Evolutionary conservation across 2,797 vertebrate species (phyloP), one percentile per base, ranked within the genome.

Genomic region (Sebastes hopkinsi): DNA sequence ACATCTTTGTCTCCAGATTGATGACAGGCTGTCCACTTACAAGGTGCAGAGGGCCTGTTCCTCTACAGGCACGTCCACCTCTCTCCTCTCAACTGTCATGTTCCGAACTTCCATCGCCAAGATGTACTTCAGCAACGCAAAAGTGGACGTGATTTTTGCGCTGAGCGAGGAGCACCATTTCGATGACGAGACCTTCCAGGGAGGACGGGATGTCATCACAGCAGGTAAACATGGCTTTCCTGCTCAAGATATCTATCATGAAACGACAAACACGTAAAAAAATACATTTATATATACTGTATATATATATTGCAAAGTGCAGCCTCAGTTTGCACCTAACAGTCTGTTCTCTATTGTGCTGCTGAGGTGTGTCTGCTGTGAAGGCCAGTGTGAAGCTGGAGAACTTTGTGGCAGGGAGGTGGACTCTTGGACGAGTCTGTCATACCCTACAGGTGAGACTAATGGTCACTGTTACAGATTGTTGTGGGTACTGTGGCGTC

Each of bases 371-470:
- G 50, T 65, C 62, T 59, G 86, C 85, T 16, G 90, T 95, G 23
- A 94, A 94, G 73, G 80, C 69, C 60, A 93, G 87, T 30, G 91
- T 91, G 50, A 90, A 82, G 72, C 8, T 0, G 72, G 84, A 91
- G 62, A 89, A 69, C 52, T 95, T 91, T 66, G 0, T 23, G 0
- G 32, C 84, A 27, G 94, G 87, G 12, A 80, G 93, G 30, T 58
- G 10, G 59, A 79, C 23, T 42, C 86, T 95, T 4, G 95, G 95
- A 46, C 5, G 1, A 16, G 29, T 93, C 52, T 90, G 46, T 75
- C 94, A 95, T 64, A 94, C 94, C 16, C 68, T 95, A 8, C 95
- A 95, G 91, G 95, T 95, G 68, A 84, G 74, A 20, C 1, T 3
- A 0, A 62, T 13, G 13, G 8, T 23, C 18, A 10, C 38, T 52